A percentile compares a stretch with the other conserved stretches of the same genome.
phyloP scores from a whole-genome alignment of 2,797 vertebrate genomes.

The Malacoctenus gilli region DNA sequence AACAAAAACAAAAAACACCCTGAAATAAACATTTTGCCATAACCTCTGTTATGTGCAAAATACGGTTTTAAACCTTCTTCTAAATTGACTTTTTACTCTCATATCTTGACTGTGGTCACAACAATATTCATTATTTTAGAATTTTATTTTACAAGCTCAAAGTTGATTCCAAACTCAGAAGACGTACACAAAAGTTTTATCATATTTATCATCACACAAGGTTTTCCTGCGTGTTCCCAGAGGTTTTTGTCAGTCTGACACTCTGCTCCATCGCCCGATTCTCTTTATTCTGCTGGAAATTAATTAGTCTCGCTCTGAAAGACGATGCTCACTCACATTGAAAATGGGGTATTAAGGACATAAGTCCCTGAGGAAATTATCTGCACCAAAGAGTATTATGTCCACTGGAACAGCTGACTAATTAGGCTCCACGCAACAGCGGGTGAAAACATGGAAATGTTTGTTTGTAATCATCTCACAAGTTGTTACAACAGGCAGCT shows the following conservation, averaged over 20 bases:
- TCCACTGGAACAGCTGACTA: slow-evolving; percentile 64
- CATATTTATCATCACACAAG: slow-evolving; percentile 22
- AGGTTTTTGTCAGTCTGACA: slow-evolving; percentile 51
- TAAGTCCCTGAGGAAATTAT: slow-evolving; percentile 73
- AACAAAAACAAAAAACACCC: no score
- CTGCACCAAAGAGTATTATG: slow-evolving; percentile 56
- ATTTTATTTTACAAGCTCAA: slow-evolving; percentile 10
- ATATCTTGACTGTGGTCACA: no score
- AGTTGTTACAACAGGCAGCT: slow-evolving; percentile 24
- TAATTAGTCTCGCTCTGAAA: slow-evolving; percentile 74
- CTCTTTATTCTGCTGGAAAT: slow-evolving; percentile 64
- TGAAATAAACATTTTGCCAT: no score
- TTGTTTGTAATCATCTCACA: slow-evolving; percentile 46
- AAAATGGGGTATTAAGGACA: slow-evolving; percentile 70
- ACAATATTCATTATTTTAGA: no score
- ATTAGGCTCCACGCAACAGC: slow-evolving; percentile 55
- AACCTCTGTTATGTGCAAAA: no score
- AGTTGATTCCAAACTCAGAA: slow-evolving; percentile 7
- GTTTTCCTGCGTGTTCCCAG: slow-evolving; percentile 27
- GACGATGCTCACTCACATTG: slow-evolving; percentile 43
- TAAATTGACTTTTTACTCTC: no score
- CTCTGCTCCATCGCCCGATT: slow-evolving; percentile 37
- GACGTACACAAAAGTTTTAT: slow-evolving; percentile 18
- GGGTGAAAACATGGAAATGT: slow-evolving; percentile 29
- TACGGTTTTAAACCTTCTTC: no score